Base-by-base conservation (phyloP, 2,797 vertebrate genomes). In the Echiichthys vipera region DNA sequence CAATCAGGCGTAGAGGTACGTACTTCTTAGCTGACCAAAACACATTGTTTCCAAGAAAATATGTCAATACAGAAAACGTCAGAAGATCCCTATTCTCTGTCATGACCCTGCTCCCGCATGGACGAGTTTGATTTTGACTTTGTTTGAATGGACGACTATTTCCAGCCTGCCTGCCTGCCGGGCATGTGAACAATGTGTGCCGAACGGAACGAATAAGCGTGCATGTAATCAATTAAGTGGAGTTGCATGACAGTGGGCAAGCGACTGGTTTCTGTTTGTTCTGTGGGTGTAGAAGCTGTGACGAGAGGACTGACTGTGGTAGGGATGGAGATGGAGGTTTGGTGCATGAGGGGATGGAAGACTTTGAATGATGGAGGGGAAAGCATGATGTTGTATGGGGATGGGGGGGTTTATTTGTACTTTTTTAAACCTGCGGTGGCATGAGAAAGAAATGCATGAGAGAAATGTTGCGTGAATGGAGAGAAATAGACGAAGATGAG, bases 211-310 rank as follows among this genome's bases (percentile, higher is more conserved):
- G n/a, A 74, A 83, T 63, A 65, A 74, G 71, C 78, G 77, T 89
- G 93, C 92, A 94, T 91, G 90, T 68, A 83, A 72, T 84, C 68
- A 79, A 58, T 84, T 72, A 80, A 54, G 70, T 75, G 69, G 72
- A 73, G 81, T 65, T 91, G 94, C 94, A 94, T 94, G 94, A 88
- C 74, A 86, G 75, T 47, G 71, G 72, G 78, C n/a, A 57, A 80
- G 49, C 42, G 32, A 78, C 73, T 69, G 80, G 78, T 84, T 83
- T 80, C 77, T 80, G 65, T 89, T 79, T 85, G 71, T 71, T 83
- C 72, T 74, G 84, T 85, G 77, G 82, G 70, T 74, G 87, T 77
- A 56, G 74, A 66, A 51, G 64, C 74, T 45, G 65, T 18, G 66
- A 75, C 43, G 77, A 58, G 36, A 55, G 55, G 63, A 34, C 11